These are phyloP conservation scores for Bungarus multicinctus DNA, from an alignment of 2,113 vertebrate species.

Conservation along the genomic window DNA sequence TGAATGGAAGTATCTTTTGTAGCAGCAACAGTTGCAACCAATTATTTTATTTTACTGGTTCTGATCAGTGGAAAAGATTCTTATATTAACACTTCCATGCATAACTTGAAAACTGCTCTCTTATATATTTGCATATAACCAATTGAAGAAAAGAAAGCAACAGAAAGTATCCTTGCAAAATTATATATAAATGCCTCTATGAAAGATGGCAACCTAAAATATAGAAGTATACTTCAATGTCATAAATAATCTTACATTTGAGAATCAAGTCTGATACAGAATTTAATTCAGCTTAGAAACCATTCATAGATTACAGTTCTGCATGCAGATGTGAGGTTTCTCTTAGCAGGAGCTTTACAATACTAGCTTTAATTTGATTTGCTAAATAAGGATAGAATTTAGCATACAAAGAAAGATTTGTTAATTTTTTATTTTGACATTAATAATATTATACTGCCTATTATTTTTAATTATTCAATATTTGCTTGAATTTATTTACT, in stretches of 20 bases:
- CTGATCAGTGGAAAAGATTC: neutral
- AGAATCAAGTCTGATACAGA: neutral
- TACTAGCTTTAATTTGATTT: neutral
- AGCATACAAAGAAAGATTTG: neutral
- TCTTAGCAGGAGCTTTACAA: neutral
- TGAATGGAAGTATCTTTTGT: neutral
- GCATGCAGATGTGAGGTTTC: neutral
- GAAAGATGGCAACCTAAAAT: neutral
- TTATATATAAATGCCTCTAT: neutral
- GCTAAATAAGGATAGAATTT: neutral
- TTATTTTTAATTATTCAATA: neutral
- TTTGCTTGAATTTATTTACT: neutral
- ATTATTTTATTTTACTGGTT: neutral
- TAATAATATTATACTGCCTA: neutral
- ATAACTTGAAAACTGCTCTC: neutral
- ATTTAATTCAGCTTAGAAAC: neutral
- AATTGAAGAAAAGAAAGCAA: neutral
- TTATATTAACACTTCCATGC: neutral
- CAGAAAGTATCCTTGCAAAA: neutral
- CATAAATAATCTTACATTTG: neutral
- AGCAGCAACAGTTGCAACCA: neutral
- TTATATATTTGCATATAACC: neutral
- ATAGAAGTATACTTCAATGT: neutral
- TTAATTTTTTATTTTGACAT: neutral
- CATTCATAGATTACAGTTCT: neutral